Evolutionary conservation across 2,113 vertebrate genomes (phyloP).

Genomic region (Neoarius graeffei): DNA sequence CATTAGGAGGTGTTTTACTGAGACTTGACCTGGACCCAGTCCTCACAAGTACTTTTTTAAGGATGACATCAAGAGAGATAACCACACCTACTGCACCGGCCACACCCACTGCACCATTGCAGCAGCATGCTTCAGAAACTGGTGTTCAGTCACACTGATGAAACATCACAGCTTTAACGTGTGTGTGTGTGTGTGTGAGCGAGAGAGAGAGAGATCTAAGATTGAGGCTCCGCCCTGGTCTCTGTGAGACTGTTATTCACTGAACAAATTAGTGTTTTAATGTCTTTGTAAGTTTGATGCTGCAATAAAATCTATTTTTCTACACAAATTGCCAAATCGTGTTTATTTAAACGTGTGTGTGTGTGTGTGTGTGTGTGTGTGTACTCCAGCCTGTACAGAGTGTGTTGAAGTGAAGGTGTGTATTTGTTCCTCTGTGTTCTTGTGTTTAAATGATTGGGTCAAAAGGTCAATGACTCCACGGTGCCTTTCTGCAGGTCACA

Average conservation of each 20-base stretch:
- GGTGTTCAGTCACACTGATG: background rate
- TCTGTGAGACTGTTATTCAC: slow-evolving; percentile 33
- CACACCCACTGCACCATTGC: background rate
- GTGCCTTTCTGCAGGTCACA: background rate
- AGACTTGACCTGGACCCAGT: background rate
- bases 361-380: background rate
- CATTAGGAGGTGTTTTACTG: background rate
- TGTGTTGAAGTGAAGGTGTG: background rate
- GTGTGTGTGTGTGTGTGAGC: no score
- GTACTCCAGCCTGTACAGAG: background rate
- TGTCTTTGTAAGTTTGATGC: slow-evolving; percentile 2
- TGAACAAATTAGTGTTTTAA: background rate
- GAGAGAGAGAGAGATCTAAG: background rate
- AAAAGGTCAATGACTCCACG: background rate
- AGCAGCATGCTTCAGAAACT: background rate
- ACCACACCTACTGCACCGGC: background rate
- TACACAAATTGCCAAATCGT: background rate
- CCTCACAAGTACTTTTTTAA: background rate
- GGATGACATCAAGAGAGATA: background rate
- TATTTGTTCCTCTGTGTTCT: background rate
- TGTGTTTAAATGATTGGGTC: background rate
- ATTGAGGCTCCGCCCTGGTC: background rate
- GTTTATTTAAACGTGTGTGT: background rate
- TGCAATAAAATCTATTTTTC: slow-evolving; percentile 49
- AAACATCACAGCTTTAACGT: background rate